Conservation (phyloP, 2,797 vertebrate species). For the Sebastes taczanowskii region DNA sequence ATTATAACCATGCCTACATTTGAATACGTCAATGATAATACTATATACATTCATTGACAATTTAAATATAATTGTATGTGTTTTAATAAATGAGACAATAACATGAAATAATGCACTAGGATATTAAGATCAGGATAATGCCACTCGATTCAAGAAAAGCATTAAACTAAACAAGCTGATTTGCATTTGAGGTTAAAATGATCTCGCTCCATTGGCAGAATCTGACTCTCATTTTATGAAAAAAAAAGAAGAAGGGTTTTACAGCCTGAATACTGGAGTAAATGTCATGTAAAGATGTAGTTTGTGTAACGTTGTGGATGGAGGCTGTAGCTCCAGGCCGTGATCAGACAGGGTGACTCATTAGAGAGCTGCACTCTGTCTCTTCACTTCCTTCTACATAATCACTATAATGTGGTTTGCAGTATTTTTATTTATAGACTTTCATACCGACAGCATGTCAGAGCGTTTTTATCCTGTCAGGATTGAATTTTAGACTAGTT, state of each 20-base stretch:
- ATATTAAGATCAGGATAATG: background rate
- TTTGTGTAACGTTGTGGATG: conserved; percentile 19
- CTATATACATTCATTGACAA: background rate
- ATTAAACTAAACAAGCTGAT: background rate
- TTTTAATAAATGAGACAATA: background rate
- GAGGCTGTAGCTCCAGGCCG: conserved; percentile 26
- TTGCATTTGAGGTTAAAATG: background rate
- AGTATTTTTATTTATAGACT: conserved; percentile 29
- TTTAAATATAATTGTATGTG: background rate
- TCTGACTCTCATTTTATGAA: background rate
- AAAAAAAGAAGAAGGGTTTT: background rate
- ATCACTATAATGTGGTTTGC: conserved; percentile 45
- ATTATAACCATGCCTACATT: background rate
- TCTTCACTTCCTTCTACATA: conserved; percentile 31
- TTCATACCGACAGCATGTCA: background rate
- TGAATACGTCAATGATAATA: fast-evolving
- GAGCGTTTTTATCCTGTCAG: conserved; percentile 27
- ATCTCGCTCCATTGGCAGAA: background rate
- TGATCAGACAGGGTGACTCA: conserved; percentile 44
- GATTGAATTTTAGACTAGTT: background rate
- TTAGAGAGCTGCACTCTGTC: conserved; percentile 38
- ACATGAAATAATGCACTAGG: background rate
- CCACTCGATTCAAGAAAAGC: background rate
- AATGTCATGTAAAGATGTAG: conserved; percentile 28
- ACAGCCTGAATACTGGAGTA: background rate